Evolutionary conservation across 1,140 invertebrate species (phyloP).

Genomic region (Sminthurides bifidus): DNA sequence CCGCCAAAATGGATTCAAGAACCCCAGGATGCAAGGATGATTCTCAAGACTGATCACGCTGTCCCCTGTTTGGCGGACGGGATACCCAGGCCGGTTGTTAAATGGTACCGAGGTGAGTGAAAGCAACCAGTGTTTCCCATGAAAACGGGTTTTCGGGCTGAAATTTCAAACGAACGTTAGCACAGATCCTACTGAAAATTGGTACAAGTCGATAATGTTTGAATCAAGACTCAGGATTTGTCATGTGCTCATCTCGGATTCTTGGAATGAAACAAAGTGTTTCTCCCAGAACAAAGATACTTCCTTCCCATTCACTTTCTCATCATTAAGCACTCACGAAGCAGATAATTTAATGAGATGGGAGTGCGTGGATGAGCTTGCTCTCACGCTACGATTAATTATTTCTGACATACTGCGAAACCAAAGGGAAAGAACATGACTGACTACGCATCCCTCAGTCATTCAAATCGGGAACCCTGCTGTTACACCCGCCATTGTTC

Average conservation of each 20-base stretch:
- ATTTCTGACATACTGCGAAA: no score
- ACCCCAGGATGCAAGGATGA: constrained; percentile 40
- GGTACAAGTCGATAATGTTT: neutral
- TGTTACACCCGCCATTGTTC: neutral
- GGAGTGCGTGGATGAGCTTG: no score
- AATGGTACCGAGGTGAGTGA: constrained; percentile 26
- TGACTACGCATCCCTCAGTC: no score
- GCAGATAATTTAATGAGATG: no score
- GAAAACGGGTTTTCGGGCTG: no score
- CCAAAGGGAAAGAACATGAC: no score
- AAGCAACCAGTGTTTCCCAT: neutral
- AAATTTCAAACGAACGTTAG: no score
- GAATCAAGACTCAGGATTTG: neutral
- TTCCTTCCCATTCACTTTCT: no score
- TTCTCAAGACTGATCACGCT: constrained; percentile 34
- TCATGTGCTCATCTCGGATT: neutral
- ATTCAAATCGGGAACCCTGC: neutral
- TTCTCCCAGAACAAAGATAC: neutral
- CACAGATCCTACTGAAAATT: no score
- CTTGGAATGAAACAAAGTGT: neutral
- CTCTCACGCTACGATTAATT: no score
- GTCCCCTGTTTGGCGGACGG: constrained; percentile 21
- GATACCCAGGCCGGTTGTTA: constrained; percentile 19
- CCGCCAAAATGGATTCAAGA: constrained; percentile 44
- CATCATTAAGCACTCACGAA: no score